Evolutionary conservation across 2,797 vertebrate genomes (phyloP).

Genomic region (Scomberomorus guttatus): DNA sequence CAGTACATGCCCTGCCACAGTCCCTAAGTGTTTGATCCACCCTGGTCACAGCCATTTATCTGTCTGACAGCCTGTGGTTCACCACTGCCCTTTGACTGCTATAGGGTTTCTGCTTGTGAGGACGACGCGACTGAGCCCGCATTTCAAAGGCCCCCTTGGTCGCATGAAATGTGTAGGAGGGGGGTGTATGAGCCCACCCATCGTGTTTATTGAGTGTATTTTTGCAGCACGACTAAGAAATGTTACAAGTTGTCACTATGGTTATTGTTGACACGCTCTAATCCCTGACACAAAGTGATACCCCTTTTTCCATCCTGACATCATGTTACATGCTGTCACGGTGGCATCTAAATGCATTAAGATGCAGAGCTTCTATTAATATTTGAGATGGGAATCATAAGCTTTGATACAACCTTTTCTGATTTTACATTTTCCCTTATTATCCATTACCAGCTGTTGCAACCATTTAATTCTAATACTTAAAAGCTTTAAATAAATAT

Average conservation of each 20-base stretch:
- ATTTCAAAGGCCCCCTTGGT: constrained; percentile 18
- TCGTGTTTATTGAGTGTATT: constrained; percentile 3
- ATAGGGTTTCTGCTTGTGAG: constrained; percentile 18
- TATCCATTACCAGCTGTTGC: background rate
- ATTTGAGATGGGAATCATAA: background rate
- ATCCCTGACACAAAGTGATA: background rate
- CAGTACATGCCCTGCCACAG: background rate
- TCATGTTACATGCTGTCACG: background rate
- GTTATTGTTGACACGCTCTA: background rate
- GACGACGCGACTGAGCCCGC: background rate
- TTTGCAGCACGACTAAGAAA: background rate
- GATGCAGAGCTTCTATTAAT: background rate
- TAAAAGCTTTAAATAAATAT: background rate
- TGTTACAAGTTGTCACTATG: background rate
- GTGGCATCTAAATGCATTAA: background rate
- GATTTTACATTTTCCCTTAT: background rate
- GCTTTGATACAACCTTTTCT: background rate
- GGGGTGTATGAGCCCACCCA: background rate
- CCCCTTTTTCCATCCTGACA: background rate
- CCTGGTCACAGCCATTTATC: constrained; percentile 25
- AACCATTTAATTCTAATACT: background rate
- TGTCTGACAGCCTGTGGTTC: constrained; percentile 35
- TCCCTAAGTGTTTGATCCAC: constrained; percentile 25
- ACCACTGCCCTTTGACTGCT: constrained; percentile 17
- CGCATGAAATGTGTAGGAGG: background rate